Conservation (phyloP, 2,797 vertebrate species). For the Ctenopoma multispine region DNA sequence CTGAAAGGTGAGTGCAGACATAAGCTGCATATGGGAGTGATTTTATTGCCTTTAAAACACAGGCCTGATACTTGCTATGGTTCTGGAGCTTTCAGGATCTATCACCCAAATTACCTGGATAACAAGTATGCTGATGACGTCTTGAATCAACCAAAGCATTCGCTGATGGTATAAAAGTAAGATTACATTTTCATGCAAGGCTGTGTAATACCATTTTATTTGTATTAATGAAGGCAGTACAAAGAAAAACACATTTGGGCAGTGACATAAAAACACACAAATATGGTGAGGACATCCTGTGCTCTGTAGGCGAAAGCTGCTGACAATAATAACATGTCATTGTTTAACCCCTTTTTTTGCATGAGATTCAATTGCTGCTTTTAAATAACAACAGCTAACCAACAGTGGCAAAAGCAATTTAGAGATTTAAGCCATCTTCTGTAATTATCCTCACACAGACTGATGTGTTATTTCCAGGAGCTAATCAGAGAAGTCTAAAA, state of each 20-base stretch:
- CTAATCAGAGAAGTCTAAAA: slow-evolving; percentile 29
- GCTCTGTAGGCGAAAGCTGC: slow-evolving; percentile 11
- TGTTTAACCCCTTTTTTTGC: slow-evolving; percentile 38
- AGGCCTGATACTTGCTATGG: slow-evolving; percentile 63
- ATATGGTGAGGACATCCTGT: slow-evolving; percentile 21
- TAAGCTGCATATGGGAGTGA: slow-evolving; percentile 81
- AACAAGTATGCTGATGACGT: slow-evolving; percentile 58
- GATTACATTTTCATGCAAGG: slow-evolving; percentile 63
- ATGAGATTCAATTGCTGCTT: slow-evolving; percentile 48
- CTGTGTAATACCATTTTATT: slow-evolving; percentile 42
- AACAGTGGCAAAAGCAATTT: slow-evolving; percentile 33
- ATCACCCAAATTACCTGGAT: slow-evolving; percentile 68
- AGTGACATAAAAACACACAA: slow-evolving; percentile 23
- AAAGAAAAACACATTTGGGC: slow-evolving; percentile 23
- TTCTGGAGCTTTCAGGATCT: slow-evolving; percentile 65
- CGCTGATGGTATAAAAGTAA: slow-evolving; percentile 44
- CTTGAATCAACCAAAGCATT: slow-evolving; percentile 57
- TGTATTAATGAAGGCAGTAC: slow-evolving; percentile 49
- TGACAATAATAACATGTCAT: slow-evolving; percentile 44
- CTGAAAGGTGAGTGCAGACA: slow-evolving; percentile 79
- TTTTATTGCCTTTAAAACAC: slow-evolving; percentile 83
- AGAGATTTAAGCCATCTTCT: slow-evolving; percentile 38
- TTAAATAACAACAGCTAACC: slow-evolving; percentile 54
- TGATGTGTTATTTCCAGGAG: slow-evolving; percentile 32
- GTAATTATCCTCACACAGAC: slow-evolving; percentile 42